Conservation (phyloP, 1,140 invertebrate genomes). For the Zophobas atratus region DNA sequence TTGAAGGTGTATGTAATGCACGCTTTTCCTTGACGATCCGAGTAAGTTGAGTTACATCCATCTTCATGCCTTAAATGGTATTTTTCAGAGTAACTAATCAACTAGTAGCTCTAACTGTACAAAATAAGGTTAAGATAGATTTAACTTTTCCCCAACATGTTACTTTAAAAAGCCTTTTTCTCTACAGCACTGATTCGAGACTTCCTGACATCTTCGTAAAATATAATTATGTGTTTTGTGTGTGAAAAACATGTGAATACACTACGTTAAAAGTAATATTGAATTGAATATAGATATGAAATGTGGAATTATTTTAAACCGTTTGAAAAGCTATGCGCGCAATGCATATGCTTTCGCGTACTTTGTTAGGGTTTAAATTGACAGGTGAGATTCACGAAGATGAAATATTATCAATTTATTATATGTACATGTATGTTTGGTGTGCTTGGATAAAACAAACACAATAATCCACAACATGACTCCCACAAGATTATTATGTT, state of each 20-base stretch:
- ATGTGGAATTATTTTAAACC: conserved; percentile 55
- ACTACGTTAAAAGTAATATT: conserved; percentile 46
- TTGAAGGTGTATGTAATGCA: conserved; percentile 39
- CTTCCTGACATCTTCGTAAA: conserved; percentile 62
- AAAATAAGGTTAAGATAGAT: conserved; percentile 22
- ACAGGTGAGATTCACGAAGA: conserved; percentile 64
- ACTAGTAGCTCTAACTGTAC: conserved; percentile 27
- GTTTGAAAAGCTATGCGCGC: conserved; percentile 64
- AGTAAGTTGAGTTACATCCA: conserved; percentile 24
- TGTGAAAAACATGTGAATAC: conserved; percentile 58
- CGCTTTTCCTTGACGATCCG: background rate
- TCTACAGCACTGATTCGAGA: conserved; percentile 65
- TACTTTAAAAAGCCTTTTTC: conserved; percentile 64
- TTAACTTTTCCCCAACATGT: conserved; percentile 46
- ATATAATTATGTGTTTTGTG: conserved; percentile 65
- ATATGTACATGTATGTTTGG: conserved; percentile 43
- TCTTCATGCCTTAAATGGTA: conserved; percentile 16
- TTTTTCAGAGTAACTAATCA: conserved; percentile 26
- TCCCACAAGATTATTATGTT: conserved; percentile 9
- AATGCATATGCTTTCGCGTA: conserved; percentile 67
- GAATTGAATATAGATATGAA: conserved; percentile 47
- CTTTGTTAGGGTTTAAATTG: conserved; percentile 64
- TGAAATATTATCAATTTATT: conserved; percentile 45
- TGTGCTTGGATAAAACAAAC: conserved; percentile 17
- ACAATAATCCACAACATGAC: conserved; percentile 4